Evolutionary conservation across 2,797 vertebrate species (phyloP).

Genomic region (Gambusia yucatana): DNA sequence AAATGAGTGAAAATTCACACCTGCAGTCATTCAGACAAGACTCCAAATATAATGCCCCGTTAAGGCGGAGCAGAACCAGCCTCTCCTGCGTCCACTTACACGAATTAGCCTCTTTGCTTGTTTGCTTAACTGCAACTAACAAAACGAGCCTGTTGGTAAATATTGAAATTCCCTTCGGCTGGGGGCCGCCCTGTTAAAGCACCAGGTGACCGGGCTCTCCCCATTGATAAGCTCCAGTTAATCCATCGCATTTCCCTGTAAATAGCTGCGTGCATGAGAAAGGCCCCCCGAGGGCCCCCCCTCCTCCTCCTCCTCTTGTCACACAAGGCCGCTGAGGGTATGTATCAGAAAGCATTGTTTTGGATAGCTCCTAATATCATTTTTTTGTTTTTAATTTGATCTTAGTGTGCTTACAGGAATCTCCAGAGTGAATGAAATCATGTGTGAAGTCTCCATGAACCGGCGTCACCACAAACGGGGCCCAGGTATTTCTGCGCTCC

Average conservation of each 20-base stretch:
- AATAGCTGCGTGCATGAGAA: conserved; percentile 84
- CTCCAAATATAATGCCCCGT: background rate
- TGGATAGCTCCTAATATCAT: conserved; percentile 12
- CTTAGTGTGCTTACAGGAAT: background rate
- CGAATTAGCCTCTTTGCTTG: conserved; percentile 58
- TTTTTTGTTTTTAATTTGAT: conserved; percentile 34
- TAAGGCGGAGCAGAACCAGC: conserved; percentile 20
- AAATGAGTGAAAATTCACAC: conserved; percentile 64
- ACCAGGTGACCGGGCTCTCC: conserved; percentile 68
- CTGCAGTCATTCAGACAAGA: conserved; percentile 49
- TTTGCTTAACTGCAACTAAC: conserved; percentile 79
- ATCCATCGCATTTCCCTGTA: conserved; percentile 85
- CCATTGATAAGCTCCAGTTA: conserved; percentile 73
- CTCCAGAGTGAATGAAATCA: background rate
- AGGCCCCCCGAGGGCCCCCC: conserved; percentile 38
- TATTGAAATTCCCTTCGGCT: conserved; percentile 79
- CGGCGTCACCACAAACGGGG: conserved; percentile 21
- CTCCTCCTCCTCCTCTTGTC: background rate
- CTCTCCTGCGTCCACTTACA: conserved; percentile 34
- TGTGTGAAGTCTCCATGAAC: conserved; percentile 8
- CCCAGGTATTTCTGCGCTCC: conserved; percentile 35
- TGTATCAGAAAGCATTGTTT: conserved; percentile 52
- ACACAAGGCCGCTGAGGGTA: conserved; percentile 28
- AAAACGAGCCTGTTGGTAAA: conserved; percentile 80
- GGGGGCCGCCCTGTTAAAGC: conserved; percentile 73